Evolutionary conservation across 1,140 invertebrate genomes (phyloP), one percentile per base, ranked within the genome.

Genomic region (Microplitis mediator): DNA sequence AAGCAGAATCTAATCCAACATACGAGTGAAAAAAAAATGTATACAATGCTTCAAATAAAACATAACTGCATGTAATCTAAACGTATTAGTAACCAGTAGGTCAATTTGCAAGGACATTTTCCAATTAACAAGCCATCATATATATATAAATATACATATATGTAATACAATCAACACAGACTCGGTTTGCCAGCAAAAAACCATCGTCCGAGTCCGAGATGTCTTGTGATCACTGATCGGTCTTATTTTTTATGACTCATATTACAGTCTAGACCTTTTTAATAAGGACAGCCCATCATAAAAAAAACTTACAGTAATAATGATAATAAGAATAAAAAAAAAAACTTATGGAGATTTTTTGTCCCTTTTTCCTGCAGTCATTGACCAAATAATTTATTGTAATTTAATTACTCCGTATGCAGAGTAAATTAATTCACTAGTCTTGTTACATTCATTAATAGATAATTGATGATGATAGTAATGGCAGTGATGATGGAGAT

Each of bases 91-190:
- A 50, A 36, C 50, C 45, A 65, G 36, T 65, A 23, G 63, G 63
- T 65, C 63, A 50, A 65, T 39, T 36, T 36, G 34, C 63, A 65
- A 65, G 63, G 63, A 65, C 63, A 65, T 65, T 65, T 65, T 65
- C 63, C 63, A 39, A 65, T 65, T 65, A 65, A 65, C 63, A 32
- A 45, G 13, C 5, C 60, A 62, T 31, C 54, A 58, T 31, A 58
- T 16, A 58, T 23, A 23, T 23, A 23, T 23, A 23, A 23, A 23
- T 23, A 23, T 23, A 23, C 23, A 58, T 8, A 58, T 8, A 6
- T n/a, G n/a, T 31, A 58, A 62, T 4, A 62, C 34, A 62, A n/a
- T 31, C 9, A 31, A 16, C 9, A 54, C 8, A 58, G 32, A 16
- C 23, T 31, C 39, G 5, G 56, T 58, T 9, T 9, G 16, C 4